phyloP scores from a whole-genome alignment of 2,113 vertebrate species.

The Sinocyclocheilus anophthalmus region DNA sequence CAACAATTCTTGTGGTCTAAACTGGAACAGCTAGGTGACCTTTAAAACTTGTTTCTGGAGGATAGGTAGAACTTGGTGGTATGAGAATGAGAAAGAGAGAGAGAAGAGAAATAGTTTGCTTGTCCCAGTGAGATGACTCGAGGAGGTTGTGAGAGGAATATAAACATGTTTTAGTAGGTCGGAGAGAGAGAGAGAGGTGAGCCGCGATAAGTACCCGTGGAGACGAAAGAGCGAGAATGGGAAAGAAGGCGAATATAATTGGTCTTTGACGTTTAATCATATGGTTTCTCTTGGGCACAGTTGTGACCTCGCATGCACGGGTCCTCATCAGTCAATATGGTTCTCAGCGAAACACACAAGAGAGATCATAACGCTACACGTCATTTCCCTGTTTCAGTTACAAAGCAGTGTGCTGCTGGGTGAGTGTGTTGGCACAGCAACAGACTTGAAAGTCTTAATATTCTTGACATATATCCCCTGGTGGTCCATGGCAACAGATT shows the following conservation, averaged over 20 bases:
- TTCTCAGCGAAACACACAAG: too few relatives aligned
- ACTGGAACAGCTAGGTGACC: constrained; percentile 55
- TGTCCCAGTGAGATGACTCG: constrained; percentile 48
- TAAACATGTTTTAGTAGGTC: constrained; percentile 55
- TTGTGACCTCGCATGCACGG: not conserved
- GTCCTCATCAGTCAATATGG: constrained; percentile 1
- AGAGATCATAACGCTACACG: too few relatives aligned
- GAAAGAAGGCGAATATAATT: not conserved
- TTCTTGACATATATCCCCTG: not conserved
- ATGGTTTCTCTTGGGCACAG: not conserved
- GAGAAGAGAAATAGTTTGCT: constrained; percentile 50
- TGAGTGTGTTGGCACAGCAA: not conserved
- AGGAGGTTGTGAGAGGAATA: constrained; percentile 49
- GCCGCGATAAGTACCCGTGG: too few relatives aligned
- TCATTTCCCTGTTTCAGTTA: too few relatives aligned
- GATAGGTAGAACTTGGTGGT: not conserved
- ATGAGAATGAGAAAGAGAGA: constrained; percentile 24
- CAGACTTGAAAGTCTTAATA: not conserved
- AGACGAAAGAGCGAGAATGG: not conserved
- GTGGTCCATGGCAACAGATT: constrained; percentile 18
- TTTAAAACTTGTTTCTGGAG: constrained; percentile 49
- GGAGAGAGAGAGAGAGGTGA: not conserved
- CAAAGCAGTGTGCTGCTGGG: too few relatives aligned
- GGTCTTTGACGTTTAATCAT: not conserved
- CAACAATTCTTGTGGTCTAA: constrained; percentile 41